phyloP scores from a whole-genome alignment of 2,797 vertebrate genomes.

The Pogonophryne albipinna region DNA sequence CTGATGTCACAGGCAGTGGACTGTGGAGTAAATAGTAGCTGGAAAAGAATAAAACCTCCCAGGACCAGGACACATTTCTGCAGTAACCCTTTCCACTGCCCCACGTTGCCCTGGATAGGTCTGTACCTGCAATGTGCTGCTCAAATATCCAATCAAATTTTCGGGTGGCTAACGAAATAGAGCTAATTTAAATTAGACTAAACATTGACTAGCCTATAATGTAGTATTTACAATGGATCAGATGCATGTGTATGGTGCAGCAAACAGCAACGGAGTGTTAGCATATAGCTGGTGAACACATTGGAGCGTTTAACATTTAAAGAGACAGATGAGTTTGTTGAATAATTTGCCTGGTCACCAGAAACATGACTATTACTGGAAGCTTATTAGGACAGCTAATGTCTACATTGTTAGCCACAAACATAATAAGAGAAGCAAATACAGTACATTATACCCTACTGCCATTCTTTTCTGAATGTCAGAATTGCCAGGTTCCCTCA shows the following conservation, averaged over 20 bases:
- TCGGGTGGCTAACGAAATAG: background rate
- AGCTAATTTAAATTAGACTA: background rate
- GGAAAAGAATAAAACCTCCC: background rate
- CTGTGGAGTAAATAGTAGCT: constrained; percentile 39
- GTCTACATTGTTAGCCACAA: too few species aligned
- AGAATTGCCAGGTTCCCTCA: too few species aligned
- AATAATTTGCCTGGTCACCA: background rate
- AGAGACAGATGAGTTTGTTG: background rate
- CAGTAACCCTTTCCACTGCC: constrained; percentile 11
- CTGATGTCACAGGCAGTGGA: constrained; percentile 33
- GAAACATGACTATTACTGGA: background rate
- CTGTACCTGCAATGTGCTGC: background rate
- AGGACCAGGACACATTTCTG: background rate
- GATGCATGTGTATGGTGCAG: too few species aligned
- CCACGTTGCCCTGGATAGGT: background rate
- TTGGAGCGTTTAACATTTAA: background rate
- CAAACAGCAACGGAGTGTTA: background rate
- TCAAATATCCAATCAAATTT: background rate
- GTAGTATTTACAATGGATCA: background rate
- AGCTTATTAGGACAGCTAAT: too few species aligned
- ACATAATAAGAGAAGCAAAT: too few species aligned
- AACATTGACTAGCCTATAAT: background rate
- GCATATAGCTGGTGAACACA: background rate
- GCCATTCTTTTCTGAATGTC: too few species aligned
- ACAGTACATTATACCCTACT: too few species aligned